These are phyloP conservation scores for Habroteleia sp. DNA, from an alignment of 2,888 invertebrate genomes.

Conservation along the genomic window DNA sequence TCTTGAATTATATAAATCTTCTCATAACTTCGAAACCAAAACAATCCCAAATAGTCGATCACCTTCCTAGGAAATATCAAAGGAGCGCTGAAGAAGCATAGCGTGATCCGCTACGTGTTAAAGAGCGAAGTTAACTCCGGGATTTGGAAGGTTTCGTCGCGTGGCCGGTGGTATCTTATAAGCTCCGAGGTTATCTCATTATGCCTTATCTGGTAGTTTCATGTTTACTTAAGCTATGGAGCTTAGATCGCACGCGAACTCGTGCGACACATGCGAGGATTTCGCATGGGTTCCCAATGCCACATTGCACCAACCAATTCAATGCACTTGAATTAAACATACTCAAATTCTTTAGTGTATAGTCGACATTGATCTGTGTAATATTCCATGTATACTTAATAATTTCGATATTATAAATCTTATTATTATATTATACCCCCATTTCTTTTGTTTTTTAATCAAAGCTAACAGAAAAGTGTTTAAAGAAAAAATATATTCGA, in stretches of 20 bases:
- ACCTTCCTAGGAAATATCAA: conserved; percentile 30
- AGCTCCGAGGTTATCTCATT: conserved; percentile 81
- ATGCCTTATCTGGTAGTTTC: conserved; percentile 80
- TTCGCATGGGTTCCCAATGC: conserved; percentile 58
- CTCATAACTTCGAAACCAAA: conserved; percentile 13
- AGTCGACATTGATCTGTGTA: too few relatives aligned
- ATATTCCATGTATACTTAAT: too few relatives aligned
- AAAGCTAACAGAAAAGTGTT: not conserved
- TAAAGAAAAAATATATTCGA: conserved; percentile 11
- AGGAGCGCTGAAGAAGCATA: conserved; percentile 47
- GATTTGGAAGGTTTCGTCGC: conserved; percentile 81
- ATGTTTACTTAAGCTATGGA: conserved; percentile 67
- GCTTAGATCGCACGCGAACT: conserved; percentile 79
- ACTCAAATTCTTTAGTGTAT: not conserved
- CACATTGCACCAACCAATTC: conserved; percentile 13
- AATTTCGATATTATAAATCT: too few relatives aligned
- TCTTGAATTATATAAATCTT: conserved; percentile 38
- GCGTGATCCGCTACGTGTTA: conserved; percentile 60
- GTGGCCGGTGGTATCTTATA: conserved; percentile 80
- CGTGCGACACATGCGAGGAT: conserved; percentile 64
- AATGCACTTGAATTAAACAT: conserved; percentile 12
- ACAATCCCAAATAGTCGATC: conserved; percentile 8
- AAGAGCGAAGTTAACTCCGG: conserved; percentile 68
- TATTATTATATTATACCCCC: too few relatives aligned
- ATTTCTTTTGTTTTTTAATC: too few relatives aligned